phyloP scores from a whole-genome alignment of 2,888 invertebrate species.

The Andrena camellia region DNA sequence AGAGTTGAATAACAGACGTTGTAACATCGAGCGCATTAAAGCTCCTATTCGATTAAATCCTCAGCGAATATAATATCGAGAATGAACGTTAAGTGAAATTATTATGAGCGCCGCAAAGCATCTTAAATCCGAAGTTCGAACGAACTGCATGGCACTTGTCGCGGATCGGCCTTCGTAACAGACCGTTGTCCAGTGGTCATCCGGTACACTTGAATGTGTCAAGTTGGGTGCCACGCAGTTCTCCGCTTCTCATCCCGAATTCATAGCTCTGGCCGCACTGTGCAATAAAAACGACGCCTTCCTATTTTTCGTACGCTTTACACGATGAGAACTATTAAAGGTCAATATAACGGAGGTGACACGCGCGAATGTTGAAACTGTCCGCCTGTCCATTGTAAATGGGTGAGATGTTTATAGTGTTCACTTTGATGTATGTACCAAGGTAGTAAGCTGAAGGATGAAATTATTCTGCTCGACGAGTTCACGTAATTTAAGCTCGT shows the following conservation, averaged over 20 bases:
- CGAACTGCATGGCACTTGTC: slow-evolving; percentile 36
- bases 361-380: slow-evolving; percentile 43
- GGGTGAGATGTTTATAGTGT: slow-evolving; percentile 49
- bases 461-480: slow-evolving; percentile 59
- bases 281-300: background rate
- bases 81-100: background rate
- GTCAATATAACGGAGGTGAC: slow-evolving; percentile 33
- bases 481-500: slow-evolving; percentile 58
- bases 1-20: slow-evolving; percentile 8
- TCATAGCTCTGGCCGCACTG: background rate
- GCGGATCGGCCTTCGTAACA: slow-evolving; percentile 41
- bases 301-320: background rate
- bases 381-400: background rate
- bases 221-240: slow-evolving; percentile 53
- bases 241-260: slow-evolving; percentile 2
- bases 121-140: slow-evolving; percentile 42
- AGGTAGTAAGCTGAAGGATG: slow-evolving; percentile 64
- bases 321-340: slow-evolving; percentile 34
- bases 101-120: background rate
- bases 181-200: slow-evolving; percentile 47
- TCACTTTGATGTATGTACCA: slow-evolving; percentile 61
- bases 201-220: slow-evolving; percentile 54
- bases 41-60: background rate
- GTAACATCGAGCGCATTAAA: background rate
- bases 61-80: background rate